Conservation (phyloP, 2,797 vertebrate species). For the Neostethus bicornis region DNA sequence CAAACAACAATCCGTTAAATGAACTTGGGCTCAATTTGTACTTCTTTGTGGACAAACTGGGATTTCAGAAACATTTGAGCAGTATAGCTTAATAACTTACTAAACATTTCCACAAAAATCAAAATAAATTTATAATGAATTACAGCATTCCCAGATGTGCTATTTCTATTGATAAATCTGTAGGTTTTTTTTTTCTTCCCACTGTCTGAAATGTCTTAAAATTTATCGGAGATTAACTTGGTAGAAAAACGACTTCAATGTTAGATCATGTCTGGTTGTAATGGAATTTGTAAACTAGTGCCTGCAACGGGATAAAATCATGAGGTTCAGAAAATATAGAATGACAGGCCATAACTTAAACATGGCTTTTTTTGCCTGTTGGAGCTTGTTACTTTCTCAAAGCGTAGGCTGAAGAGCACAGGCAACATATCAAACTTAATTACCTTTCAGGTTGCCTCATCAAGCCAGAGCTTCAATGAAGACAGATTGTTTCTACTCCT, state of each 20-base stretch:
- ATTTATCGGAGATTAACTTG: conserved; percentile 21
- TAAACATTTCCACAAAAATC: conserved; percentile 3
- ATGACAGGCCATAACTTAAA: conserved; percentile 77
- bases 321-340: conserved; percentile 62
- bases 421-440: conserved; percentile 84
- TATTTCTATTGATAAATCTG: background rate
- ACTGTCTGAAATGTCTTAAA: conserved; percentile 13
- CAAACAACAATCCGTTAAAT: too few species aligned
- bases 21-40: too few species aligned
- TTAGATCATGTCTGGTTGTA: conserved; percentile 56
- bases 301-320: conserved; percentile 67
- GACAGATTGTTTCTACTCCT: conserved; percentile 72
- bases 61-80: too few species aligned
- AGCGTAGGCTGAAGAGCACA: conserved; percentile 68
- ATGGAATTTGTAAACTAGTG: conserved; percentile 62
- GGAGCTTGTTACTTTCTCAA: conserved; percentile 75
- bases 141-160: accelerated
- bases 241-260: conserved; percentile 30
- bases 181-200: conserved; percentile 21
- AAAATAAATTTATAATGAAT: background rate
- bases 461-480: conserved; percentile 78
- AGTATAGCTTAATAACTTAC: background rate
- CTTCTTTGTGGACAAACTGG: too few species aligned
- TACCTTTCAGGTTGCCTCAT: conserved; percentile 82
- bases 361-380: conserved; percentile 72